Evolutionary conservation across 37 sponge, comb jelly and placozoan genomes (phyloP), one percentile per base, ranked within the genome.

Genomic region (Oscarella lobularis): DNA sequence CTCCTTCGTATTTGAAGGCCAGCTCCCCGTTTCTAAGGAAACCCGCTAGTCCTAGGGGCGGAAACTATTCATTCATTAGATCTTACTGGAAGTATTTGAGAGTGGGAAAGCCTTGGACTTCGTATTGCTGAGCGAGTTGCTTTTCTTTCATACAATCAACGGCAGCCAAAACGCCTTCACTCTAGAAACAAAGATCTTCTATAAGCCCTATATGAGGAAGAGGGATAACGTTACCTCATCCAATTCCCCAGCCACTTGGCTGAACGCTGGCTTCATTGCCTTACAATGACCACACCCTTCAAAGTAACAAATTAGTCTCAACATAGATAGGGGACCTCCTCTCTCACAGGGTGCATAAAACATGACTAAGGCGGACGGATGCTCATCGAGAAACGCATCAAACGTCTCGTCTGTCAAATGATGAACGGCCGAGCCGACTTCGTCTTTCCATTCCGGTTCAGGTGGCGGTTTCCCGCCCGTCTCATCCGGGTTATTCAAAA

Each of bases 211-310:
- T 48, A 48, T 48, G 60, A 27, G 60, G 20, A 48, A 48, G 60
- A 48, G 9, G 14, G 20, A 9, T 20, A 48, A 48, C 60, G 14
- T 20, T 20, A 48, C 14, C 14, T 48, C 20, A 20, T 48, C 14
- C 60, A 48, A 27, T 20, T 48, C 14, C 60, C 20, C 60, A 20
- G 60, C 60, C 60, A 20, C 60, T 27, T 48, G 14, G 20, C 60
- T 20, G 20, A 27, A 48, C 60, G 60, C 60, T 48, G 60, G 60
- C 60, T 48, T 48, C 60, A 48, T 48, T 20, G 60, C 60, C 60
- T 48, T 95, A 54, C 96, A 95, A 78, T 95, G 92, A 2, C 92
- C 91, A 81, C 96, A 95, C 91, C 91, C 90, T 38, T 86, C 71
- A 29, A 14, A 29, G 31, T 68, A 29, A 29, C 5, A 34, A 4